Conservation (phyloP, 2,888 invertebrate species). For the Caradrina clavipalpis region DNA sequence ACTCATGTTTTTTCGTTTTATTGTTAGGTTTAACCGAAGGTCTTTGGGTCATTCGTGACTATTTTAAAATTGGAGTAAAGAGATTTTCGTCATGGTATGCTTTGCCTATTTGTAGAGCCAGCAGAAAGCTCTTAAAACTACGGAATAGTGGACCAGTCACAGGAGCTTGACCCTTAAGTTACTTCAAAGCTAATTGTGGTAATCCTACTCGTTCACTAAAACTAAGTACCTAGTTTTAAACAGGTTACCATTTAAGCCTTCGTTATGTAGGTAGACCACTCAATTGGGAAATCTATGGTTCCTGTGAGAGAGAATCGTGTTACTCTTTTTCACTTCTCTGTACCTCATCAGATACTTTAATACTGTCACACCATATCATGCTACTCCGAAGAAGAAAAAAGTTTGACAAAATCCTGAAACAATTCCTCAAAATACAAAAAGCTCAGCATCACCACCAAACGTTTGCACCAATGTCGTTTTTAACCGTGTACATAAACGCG, state of each 20-base stretch:
- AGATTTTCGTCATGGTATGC: slow-evolving; percentile 10
- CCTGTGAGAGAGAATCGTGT: too few relatives aligned
- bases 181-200: background rate
- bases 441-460: slow-evolving; percentile 15
- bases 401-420: background rate
- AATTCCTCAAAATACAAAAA: slow-evolving; percentile 21
- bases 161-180: too few relatives aligned
- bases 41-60: slow-evolving; percentile 59
- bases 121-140: background rate
- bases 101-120: slow-evolving; percentile 24
- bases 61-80: slow-evolving; percentile 50
- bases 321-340: too few relatives aligned
- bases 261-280: too few relatives aligned
- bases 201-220: background rate
- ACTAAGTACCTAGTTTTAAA: too few relatives aligned
- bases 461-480: slow-evolving; percentile 28
- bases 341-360: too few relatives aligned
- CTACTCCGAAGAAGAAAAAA: background rate
- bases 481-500: slow-evolving; percentile 65
- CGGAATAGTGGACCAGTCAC: background rate
- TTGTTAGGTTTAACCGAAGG: slow-evolving; percentile 53
- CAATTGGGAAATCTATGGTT: too few relatives aligned
- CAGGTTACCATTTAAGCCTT: too few relatives aligned
- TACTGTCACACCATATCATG: too few relatives aligned
- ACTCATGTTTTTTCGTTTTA: slow-evolving; percentile 56